Evolutionary conservation across 2,888 invertebrate species (phyloP).

Genomic region (Limenitis camilla): DNA sequence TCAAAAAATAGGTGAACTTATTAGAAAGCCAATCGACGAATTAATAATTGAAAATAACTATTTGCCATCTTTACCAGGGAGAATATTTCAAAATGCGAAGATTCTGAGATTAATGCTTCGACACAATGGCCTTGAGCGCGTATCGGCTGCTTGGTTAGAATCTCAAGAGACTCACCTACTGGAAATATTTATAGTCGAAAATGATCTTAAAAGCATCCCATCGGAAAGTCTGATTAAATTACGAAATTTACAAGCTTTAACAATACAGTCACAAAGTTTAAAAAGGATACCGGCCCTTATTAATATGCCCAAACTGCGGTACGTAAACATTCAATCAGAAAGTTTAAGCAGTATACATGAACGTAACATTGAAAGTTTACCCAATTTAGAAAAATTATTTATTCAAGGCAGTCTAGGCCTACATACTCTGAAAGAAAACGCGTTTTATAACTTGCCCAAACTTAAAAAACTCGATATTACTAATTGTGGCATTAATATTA

Average conservation of each 20-base stretch:
- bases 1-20: conserved; percentile 78
- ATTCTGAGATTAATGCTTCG: conserved; percentile 87
- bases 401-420: conserved; percentile 81
- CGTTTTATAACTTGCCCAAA: conserved; percentile 80
- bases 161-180: conserved; percentile 84
- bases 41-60: conserved; percentile 91
- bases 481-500: conserved; percentile 82
- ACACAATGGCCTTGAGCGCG: conserved; percentile 86
- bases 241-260: conserved; percentile 86
- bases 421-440: conserved; percentile 80
- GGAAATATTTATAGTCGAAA: conserved; percentile 90
- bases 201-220: conserved; percentile 84
- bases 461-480: conserved; percentile 83
- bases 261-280: conserved; percentile 84
- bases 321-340: conserved; percentile 82
- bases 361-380: conserved; percentile 80
- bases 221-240: conserved; percentile 84
- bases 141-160: conserved; percentile 87
- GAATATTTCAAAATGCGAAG: conserved; percentile 83
- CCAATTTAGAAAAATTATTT: conserved; percentile 82
- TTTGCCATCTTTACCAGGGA: conserved; percentile 87
- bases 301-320: conserved; percentile 80
- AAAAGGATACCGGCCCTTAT: conserved; percentile 84
- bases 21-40: conserved; percentile 85
- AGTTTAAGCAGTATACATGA: conserved; percentile 79